Percentiles rank a stretch among this genome's conserved stretches.
Conservation (phyloP, 2,113 vertebrate genomes). For the Galemys pyrenaicus region DNA sequence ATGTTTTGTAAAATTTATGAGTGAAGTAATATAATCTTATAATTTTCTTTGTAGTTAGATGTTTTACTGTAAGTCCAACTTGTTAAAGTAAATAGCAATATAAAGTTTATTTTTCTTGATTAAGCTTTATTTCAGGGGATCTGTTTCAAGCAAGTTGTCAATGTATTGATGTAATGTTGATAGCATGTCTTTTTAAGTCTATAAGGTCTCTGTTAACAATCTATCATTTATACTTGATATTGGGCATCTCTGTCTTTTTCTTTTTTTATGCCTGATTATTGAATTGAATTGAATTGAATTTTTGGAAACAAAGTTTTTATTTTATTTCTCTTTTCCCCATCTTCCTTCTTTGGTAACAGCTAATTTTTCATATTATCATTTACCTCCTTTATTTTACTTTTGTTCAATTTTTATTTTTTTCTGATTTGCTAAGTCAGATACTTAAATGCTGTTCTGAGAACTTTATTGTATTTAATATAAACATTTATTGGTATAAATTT, state of each 20-base stretch:
- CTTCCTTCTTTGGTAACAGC: background rate
- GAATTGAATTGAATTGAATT: background rate
- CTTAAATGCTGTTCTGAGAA: background rate
- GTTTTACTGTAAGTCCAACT: background rate
- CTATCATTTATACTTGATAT: background rate
- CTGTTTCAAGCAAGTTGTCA: background rate
- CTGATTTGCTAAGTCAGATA: background rate
- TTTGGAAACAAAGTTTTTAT: background rate
- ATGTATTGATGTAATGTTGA: background rate
- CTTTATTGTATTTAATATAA: background rate
- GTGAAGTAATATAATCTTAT: background rate
- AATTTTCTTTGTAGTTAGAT: background rate
- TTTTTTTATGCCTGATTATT: background rate
- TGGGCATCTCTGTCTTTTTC: background rate
- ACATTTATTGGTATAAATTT: background rate
- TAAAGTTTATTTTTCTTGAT: background rate
- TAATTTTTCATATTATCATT: background rate
- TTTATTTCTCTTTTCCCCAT: background rate
- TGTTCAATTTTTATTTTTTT: background rate
- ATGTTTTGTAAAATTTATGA: background rate
- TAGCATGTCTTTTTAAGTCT: background rate
- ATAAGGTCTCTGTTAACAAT: background rate
- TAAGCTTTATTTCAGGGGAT: background rate
- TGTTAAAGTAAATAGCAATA: background rate
- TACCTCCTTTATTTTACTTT: background rate